Conservation (phyloP, 1,140 invertebrate species). For the Zaprionus nigranus region DNA sequence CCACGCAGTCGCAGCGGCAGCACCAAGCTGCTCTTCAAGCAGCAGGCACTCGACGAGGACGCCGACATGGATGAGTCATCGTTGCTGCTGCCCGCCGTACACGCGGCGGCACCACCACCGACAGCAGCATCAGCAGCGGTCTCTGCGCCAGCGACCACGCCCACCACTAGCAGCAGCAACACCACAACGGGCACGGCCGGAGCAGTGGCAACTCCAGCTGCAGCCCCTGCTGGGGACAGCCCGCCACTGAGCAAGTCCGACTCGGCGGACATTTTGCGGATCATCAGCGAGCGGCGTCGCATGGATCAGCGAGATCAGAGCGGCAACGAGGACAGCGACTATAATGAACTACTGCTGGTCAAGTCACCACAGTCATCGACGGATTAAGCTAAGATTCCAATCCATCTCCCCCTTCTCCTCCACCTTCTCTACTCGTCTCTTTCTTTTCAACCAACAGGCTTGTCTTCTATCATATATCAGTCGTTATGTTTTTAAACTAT, state of each 20-base stretch:
- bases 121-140: constrained; percentile 17
- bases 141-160: neutral
- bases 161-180: constrained; percentile 1
- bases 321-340: constrained; percentile 78
- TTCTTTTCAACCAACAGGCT: neutral
- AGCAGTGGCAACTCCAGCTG: neutral
- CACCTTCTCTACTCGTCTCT: neutral
- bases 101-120: neutral
- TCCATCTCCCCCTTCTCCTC: neutral
- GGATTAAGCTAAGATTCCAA: constrained; percentile 51
- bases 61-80: constrained; percentile 81
- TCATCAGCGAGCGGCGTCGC: constrained; percentile 80
- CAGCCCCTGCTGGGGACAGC: constrained; percentile 14
- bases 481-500: too few species aligned
- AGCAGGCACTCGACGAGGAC: constrained; percentile 83
- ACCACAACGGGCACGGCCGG: neutral
- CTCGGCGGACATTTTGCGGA: constrained; percentile 80
- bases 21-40: constrained; percentile 84
- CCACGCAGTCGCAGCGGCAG: constrained; percentile 83
- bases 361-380: constrained; percentile 82
- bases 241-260: constrained; percentile 68
- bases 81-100: constrained; percentile 63
- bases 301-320: constrained; percentile 79
- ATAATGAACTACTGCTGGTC: constrained; percentile 79
- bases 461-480: neutral